Base-by-base conservation (phyloP, 1,140 invertebrate species). In the Halictus rubicundus region DNA sequence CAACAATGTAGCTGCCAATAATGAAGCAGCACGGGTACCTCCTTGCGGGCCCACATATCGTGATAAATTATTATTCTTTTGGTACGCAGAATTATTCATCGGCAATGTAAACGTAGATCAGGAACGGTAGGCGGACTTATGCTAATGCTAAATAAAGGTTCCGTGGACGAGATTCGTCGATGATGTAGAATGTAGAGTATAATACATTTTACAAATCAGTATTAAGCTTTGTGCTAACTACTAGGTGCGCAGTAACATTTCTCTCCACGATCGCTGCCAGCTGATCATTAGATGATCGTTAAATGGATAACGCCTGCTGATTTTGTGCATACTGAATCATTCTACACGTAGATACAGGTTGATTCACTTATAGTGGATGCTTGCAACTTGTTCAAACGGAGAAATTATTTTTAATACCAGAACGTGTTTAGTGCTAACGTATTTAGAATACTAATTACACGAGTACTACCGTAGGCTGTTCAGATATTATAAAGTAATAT, bases 1-100 rank as follows among this genome's bases (percentile, higher is more conserved):
- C 49, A 68, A 76, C 73, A 76, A 68, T 76, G 73, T 68, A 76
- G 68, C 52, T 68, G 52, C 37, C 64, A 68, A 21, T 32, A 39
- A 16, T n/a, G 23, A 66, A 37, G 54, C 42, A 68, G 37, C 52
- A 59, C 21, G 23, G 23, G 42, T 59, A 57, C 25, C 39, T 59
- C 19, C 59, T 39, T 59, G 42, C 39, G 37, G 63, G 32, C 37
- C 32, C n/a, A 2, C 9, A 42, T 64, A n/a, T 64, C 63, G 8
- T 9, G n/a, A 21, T 64, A 42, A 64, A 64, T 64, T 37, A 64
- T 64, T 64, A 39, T 64, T n/a, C 63, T 39, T 64, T 2, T n/a
- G n/a, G 39, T 21, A 42, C n/a, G 37, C 63, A 14, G 37, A 64
- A 64, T 64, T 23, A 42, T 39, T 64, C 63, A 42, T 64, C 32